These are phyloP conservation scores for Sympetrum striolatum DNA, from an alignment of 2,888 invertebrate genomes.

Conservation along the genomic window DNA sequence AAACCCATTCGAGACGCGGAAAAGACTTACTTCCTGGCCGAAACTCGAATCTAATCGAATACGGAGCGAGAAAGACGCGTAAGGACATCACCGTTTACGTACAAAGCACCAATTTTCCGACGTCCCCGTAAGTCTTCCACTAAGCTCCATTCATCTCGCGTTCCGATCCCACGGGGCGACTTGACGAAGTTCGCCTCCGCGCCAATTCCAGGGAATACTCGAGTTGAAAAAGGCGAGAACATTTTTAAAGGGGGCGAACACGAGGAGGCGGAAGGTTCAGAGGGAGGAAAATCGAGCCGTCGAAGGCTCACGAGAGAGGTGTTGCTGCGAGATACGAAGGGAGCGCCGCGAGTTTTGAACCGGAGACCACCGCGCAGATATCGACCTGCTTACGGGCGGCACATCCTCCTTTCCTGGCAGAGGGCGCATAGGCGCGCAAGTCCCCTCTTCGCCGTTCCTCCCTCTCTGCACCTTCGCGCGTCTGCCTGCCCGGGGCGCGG, in stretches of 20 bases:
- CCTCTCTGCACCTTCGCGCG: neutral
- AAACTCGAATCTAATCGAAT: neutral
- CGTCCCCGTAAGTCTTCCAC: neutral
- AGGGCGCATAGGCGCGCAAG: slow-evolving; percentile 15
- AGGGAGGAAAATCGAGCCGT: neutral
- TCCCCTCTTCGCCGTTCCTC: neutral
- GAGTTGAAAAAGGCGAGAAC: neutral
- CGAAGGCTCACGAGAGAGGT: neutral
- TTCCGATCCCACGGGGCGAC: neutral
- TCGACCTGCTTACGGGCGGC: slow-evolving; percentile 30
- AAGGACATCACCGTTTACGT: neutral
- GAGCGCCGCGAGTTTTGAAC: slow-evolving; percentile 4
- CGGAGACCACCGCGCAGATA: slow-evolving; percentile 35
- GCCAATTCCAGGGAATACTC: neutral
- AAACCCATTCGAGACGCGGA: neutral
- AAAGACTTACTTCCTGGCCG: neutral
- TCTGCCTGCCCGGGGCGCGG: neutral
- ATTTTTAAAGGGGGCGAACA: neutral
- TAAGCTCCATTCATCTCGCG: neutral
- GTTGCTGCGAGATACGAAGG: neutral
- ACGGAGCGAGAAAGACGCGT: neutral
- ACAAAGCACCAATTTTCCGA: neutral
- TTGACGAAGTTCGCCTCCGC: neutral
- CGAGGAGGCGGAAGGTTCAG: neutral
- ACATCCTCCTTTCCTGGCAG: neutral